Evolutionary conservation across 2,797 vertebrate species (phyloP).

Genomic region (Tokudaia tokunoshimensis): DNA sequence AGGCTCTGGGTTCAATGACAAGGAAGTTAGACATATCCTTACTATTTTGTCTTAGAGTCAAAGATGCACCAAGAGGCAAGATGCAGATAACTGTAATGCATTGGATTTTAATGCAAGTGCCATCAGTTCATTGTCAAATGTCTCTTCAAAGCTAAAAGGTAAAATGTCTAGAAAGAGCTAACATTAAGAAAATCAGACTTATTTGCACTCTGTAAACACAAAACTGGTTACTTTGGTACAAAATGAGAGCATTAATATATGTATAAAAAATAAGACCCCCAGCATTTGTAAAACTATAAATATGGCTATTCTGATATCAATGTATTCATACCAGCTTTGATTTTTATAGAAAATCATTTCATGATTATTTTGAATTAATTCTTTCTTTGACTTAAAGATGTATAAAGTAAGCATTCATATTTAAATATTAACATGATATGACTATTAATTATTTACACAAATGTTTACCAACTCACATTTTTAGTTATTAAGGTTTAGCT

Average conservation of each 20-base stretch:
- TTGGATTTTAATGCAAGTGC: neutral
- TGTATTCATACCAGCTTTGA: neutral
- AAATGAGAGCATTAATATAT: neutral
- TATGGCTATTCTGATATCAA: neutral
- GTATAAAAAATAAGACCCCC: neutral
- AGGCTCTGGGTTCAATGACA: neutral
- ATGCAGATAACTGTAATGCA: neutral
- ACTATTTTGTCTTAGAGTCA: neutral
- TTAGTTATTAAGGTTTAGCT: slow-evolving; percentile 23
- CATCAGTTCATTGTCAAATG: neutral
- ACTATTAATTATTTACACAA: neutral
- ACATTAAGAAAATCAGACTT: neutral
- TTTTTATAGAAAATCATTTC: slow-evolving; percentile 31
- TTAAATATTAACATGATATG: neutral
- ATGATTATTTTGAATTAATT: neutral
- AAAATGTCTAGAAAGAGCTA: slow-evolving; percentile 10
- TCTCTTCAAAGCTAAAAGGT: neutral
- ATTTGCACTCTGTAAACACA: neutral
- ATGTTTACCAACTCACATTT: slow-evolving; percentile 47
- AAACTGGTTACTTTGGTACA: neutral
- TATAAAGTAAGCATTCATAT: neutral
- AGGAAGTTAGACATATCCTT: neutral
- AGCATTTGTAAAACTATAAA: neutral
- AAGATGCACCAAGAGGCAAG: neutral
- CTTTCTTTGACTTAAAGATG: neutral